phyloP scores from a whole-genome alignment of 2,888 invertebrate species.

The Alloplasta piceator region DNA sequence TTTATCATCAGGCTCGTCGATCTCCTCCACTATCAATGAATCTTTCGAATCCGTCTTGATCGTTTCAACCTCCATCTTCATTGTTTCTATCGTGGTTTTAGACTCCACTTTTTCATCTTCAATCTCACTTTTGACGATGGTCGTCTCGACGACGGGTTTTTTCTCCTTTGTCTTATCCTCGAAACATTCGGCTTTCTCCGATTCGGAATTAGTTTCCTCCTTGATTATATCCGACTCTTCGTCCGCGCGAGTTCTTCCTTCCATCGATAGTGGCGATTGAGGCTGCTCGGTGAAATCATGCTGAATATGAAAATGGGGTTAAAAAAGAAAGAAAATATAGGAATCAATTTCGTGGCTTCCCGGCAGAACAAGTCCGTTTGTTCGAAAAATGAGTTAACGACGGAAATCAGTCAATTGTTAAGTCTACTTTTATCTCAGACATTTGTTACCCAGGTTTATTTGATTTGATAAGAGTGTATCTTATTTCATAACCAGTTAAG shows the following conservation, averaged over 20 bases:
- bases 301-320: slow-evolving; percentile 66
- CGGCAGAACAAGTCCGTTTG: too few species aligned
- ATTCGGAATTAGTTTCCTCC: slow-evolving; percentile 70
- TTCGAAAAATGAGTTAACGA: too few species aligned
- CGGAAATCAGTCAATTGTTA: too few species aligned
- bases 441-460: too few species aligned
- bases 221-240: slow-evolving; percentile 71
- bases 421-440: too few species aligned
- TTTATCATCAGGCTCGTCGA: slow-evolving; percentile 26
- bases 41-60: slow-evolving; percentile 68
- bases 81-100: slow-evolving; percentile 62
- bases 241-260: slow-evolving; percentile 70
- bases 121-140: slow-evolving; percentile 51
- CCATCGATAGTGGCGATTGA: slow-evolving; percentile 73
- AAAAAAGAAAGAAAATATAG: too few species aligned
- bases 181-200: slow-evolving; percentile 55
- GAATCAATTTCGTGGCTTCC: too few species aligned
- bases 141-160: slow-evolving; percentile 33
- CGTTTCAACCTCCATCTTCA: slow-evolving; percentile 70
- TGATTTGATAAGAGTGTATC: too few species aligned
- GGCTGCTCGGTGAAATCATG: slow-evolving; percentile 76
- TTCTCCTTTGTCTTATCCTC: slow-evolving; percentile 50
- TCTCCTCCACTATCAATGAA: slow-evolving; percentile 48
- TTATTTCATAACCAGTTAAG: too few species aligned
- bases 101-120: slow-evolving; percentile 58